Evolutionary conservation across 1,140 invertebrate species (phyloP).

Genomic region (Metopolophium dirhodum): DNA sequence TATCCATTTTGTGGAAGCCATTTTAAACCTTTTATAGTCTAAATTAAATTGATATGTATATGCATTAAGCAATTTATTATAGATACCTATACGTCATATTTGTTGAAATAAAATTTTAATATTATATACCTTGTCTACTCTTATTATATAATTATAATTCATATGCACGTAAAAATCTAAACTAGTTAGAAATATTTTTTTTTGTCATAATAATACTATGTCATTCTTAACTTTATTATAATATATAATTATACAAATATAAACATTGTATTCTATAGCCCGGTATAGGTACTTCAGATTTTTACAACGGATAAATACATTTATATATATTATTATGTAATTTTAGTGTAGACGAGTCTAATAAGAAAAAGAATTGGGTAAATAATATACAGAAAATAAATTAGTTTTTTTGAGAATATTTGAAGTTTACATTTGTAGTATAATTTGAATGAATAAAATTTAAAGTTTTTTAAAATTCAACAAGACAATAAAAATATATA

Average conservation of each 20-base stretch:
- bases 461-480: not conserved
- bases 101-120: not conserved
- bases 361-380: not conserved
- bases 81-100: not conserved
- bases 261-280: too few species aligned
- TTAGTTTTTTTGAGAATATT: not conserved
- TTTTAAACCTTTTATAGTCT: not conserved
- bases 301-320: not conserved
- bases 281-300: too few species aligned
- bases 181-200: not conserved
- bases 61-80: not conserved
- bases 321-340: not conserved
- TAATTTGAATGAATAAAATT: not conserved
- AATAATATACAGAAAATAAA: not conserved
- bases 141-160: not conserved
- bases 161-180: not conserved
- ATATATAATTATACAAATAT: not conserved
- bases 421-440: not conserved
- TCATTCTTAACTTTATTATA: not conserved
- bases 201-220: not conserved
- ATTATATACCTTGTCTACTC: not conserved
- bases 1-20: not conserved
- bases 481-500: not conserved
- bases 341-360: not conserved
- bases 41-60: not conserved